These are phyloP conservation scores for Lasioglossum oenotherae DNA, from an alignment of 2,888 invertebrate species.

Conservation along the genomic window DNA sequence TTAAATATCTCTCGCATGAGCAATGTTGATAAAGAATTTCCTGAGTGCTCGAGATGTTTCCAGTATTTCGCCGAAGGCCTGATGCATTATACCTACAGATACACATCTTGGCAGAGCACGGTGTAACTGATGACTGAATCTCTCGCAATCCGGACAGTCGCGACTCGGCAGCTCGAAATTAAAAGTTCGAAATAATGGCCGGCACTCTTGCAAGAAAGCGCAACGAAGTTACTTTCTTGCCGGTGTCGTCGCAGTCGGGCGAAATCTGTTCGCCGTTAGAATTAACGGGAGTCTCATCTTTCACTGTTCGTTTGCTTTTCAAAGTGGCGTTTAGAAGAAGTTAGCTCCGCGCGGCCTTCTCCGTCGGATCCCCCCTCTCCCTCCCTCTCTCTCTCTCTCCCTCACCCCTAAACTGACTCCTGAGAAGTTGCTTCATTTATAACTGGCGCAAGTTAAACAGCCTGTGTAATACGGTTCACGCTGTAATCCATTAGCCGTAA, in stretches of 20 bases:
- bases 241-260: slow-evolving; percentile 18
- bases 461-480: slow-evolving; percentile 47
- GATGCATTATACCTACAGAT: background rate
- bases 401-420: slow-evolving; percentile 22
- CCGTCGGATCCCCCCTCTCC: background rate
- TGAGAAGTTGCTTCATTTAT: slow-evolving; percentile 60
- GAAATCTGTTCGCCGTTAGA: slow-evolving; percentile 42
- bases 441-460: slow-evolving; percentile 56
- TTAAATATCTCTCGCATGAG: background rate
- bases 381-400: background rate
- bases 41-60: background rate
- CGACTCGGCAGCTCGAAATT: background rate
- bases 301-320: slow-evolving; percentile 56
- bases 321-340: slow-evolving; percentile 52
- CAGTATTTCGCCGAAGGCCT: background rate
- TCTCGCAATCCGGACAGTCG: background rate
- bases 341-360: slow-evolving; percentile 23
- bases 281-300: slow-evolving; percentile 34
- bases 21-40: slow-evolving; percentile 1
- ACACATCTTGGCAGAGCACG: background rate
- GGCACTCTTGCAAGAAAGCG: slow-evolving; percentile 5
- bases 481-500: slow-evolving; percentile 57
- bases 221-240: slow-evolving; percentile 19
- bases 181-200: slow-evolving; percentile 16
- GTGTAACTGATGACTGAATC: background rate